These are phyloP conservation scores for Muntiacus reevesi DNA, from an alignment of 2,113 vertebrate genomes.

Conservation along the genomic window DNA sequence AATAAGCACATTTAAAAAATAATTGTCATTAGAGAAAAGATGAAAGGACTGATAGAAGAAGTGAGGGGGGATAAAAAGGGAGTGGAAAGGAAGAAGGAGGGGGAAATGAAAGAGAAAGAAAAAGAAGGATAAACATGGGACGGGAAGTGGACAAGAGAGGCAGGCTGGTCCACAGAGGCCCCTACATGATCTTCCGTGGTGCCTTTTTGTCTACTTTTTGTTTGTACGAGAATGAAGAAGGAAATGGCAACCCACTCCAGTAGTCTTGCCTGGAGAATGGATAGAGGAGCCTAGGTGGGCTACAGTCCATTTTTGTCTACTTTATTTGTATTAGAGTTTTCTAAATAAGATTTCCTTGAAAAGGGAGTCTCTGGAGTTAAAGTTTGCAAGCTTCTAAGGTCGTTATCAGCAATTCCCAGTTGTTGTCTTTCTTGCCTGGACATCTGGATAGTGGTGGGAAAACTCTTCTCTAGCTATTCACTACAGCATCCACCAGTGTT, in stretches of 20 bases:
- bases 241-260: not conserved
- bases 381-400: not conserved
- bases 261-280: not conserved
- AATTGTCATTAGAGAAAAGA: not conserved
- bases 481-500: not conserved
- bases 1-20: not conserved
- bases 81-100: not conserved
- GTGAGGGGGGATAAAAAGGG: not conserved
- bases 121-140: not conserved
- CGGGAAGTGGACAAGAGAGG: not conserved
- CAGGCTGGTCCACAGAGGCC: not conserved
- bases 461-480: not conserved
- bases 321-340: not conserved
- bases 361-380: not conserved
- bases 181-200: not conserved
- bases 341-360: not conserved
- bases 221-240: not conserved
- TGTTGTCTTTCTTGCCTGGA: not conserved
- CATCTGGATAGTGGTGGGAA: not conserved
- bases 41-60: not conserved
- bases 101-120: not conserved
- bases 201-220: not conserved
- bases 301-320: not conserved
- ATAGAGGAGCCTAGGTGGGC: not conserved
- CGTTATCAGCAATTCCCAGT: not conserved